These are phyloP conservation scores for Anguilla obscura DNA, from an alignment of 2,797 vertebrate genomes.

Conservation along the genomic window DNA sequence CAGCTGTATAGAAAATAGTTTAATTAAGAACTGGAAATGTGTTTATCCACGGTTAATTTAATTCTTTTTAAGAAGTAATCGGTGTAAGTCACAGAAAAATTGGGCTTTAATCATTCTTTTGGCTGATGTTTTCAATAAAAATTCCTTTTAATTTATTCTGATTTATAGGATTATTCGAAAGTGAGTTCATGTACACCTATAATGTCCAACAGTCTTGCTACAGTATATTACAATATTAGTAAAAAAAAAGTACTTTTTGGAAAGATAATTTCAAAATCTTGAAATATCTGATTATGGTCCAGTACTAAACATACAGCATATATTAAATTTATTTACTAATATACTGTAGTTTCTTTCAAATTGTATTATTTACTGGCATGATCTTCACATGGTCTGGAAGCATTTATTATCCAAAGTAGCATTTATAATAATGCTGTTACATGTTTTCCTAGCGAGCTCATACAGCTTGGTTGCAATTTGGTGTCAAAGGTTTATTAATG, in stretches of 20 bases:
- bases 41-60: conserved; percentile 18
- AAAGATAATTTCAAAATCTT: not conserved
- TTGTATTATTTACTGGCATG: not conserved
- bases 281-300: not conserved
- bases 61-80: conserved; percentile 47
- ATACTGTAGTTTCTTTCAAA: not conserved
- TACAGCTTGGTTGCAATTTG: too few relatives aligned
- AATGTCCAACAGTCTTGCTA: not conserved
- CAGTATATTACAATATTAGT: not conserved
- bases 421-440: not conserved
- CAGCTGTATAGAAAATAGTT: not conserved
- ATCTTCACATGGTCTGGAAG: not conserved
- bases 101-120: too few relatives aligned
- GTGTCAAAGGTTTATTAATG: too few relatives aligned
- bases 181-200: not conserved
- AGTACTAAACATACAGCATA: not conserved
- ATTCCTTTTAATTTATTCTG: too few relatives aligned
- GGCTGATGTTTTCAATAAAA: too few relatives aligned
- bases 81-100: conserved; percentile 14
- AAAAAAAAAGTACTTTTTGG: not conserved
- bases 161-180: not conserved
- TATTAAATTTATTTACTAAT: not conserved
- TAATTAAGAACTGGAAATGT: conserved; percentile 24
- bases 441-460: too few relatives aligned
- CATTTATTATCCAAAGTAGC: not conserved